A percentile compares a stretch with the other conserved stretches of the same genome.
These are phyloP conservation scores for Lycodopsis pacificus DNA, from an alignment of 2,797 vertebrate species.

Conservation along the genomic window DNA sequence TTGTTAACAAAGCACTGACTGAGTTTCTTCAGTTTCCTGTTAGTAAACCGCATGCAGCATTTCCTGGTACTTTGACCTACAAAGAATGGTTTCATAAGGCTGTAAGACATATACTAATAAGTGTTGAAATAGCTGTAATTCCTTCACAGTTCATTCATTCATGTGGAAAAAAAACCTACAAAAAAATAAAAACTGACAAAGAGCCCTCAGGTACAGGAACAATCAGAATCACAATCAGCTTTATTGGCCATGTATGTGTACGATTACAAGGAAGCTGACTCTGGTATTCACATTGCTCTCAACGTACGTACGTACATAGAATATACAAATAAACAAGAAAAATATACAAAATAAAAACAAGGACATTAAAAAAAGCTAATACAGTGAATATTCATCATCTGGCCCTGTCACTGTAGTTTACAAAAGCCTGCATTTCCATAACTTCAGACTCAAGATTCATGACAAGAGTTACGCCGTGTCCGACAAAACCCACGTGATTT, in stretches of 20 bases:
- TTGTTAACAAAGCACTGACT: conserved; percentile 23
- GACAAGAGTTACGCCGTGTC: conserved; percentile 39
- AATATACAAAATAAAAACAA: background rate
- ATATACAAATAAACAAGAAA: background rate
- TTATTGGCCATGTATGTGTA: too few relatives aligned
- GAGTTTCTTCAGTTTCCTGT: conserved; percentile 55
- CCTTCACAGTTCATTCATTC: background rate
- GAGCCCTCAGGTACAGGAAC: background rate
- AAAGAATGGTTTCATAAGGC: conserved; percentile 24
- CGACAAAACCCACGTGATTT: conserved; percentile 38
- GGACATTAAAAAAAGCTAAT: background rate
- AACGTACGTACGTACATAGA: too few relatives aligned
- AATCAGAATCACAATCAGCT: too few relatives aligned
- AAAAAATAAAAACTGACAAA: background rate
- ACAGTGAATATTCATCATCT: background rate
- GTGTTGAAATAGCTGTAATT: background rate
- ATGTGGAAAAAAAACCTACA: background rate
- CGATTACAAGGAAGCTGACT: too few relatives aligned
- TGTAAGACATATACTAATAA: background rate
- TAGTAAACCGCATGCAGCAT: conserved; percentile 14
- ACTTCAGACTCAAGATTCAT: conserved; percentile 33
- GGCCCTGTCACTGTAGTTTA: conserved; percentile 2
- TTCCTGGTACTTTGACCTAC: conserved; percentile 54
- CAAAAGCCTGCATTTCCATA: conserved; percentile 24
- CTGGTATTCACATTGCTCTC: too few relatives aligned